Percentiles rank a stretch among this genome's conserved stretches.
phyloP scores from a whole-genome alignment of 2,113 vertebrate species.

The Hylia prasina region DNA sequence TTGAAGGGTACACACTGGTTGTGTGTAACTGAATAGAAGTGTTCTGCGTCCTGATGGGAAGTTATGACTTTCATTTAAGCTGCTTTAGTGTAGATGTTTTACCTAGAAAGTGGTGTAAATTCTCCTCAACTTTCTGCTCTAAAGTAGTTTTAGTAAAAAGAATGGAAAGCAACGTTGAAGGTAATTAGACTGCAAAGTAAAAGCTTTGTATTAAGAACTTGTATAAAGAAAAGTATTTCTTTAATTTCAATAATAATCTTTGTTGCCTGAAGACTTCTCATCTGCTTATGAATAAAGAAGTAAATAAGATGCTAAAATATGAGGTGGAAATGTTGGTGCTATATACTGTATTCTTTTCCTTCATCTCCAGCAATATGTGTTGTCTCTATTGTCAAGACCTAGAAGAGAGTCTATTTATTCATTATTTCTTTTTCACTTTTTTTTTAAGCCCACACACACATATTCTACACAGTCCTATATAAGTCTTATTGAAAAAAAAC shows the following conservation, averaged over 20 bases:
- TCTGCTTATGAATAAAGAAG: neutral
- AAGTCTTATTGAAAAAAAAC: neutral
- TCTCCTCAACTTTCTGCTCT: neutral
- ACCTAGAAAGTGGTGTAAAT: neutral
- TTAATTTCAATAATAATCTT: neutral
- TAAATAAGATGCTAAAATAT: neutral
- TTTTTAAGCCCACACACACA: neutral
- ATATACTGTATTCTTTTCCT: neutral
- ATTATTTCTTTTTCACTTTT: neutral
- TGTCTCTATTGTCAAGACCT: neutral
- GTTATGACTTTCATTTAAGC: neutral
- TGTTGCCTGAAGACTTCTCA: neutral
- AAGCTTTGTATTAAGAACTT: neutral
- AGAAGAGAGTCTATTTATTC: neutral
- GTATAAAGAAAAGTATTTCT: neutral
- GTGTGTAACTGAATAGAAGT: constrained; percentile 21
- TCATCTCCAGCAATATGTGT: neutral
- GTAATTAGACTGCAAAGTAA: neutral
- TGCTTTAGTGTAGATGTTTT: constrained; percentile 2
- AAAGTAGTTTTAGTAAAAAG: neutral
- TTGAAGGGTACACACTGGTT: constrained; percentile 29
- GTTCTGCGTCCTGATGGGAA: neutral
- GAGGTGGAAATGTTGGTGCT: neutral
- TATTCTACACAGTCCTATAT: neutral
- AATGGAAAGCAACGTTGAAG: neutral